These are phyloP conservation scores for Rhorus exstirpatorius DNA, from an alignment of 2,888 invertebrate genomes.

Conservation along the genomic window DNA sequence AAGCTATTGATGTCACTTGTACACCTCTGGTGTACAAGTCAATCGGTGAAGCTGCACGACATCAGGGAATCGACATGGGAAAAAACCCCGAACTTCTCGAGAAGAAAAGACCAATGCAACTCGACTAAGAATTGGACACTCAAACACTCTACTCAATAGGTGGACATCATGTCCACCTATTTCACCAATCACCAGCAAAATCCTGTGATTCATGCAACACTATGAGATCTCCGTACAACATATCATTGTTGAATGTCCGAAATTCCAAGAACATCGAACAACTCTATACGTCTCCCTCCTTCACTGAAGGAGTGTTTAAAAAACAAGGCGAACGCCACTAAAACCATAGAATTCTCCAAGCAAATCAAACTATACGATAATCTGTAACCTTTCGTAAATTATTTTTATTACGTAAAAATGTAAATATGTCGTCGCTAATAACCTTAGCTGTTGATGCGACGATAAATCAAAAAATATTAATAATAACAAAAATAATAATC, in stretches of 20 bases:
- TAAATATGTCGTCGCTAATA: too few relatives aligned
- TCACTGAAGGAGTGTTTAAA: background rate
- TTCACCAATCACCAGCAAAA: background rate
- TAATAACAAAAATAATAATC: too few relatives aligned
- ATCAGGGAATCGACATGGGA: background rate
- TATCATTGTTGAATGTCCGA: background rate
- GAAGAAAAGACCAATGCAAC: conserved; percentile 9
- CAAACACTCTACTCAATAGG: background rate
- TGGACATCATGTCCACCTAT: conserved; percentile 5
- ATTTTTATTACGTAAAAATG: too few relatives aligned
- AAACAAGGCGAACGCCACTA: background rate
- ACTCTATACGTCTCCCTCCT: background rate
- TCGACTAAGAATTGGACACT: background rate
- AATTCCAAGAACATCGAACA: background rate
- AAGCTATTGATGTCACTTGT: background rate
- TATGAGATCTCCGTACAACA: background rate
- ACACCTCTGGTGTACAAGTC: conserved; percentile 6
- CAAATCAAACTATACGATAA: too few relatives aligned
- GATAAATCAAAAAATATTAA: too few relatives aligned
- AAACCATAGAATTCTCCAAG: too few relatives aligned
- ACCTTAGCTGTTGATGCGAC: too few relatives aligned
- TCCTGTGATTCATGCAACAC: background rate
- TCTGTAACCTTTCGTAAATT: too few relatives aligned
- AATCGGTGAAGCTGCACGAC: background rate
- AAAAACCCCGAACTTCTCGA: background rate